Evolutionary conservation across 2,888 invertebrate species (phyloP).

Genomic region (Cataglyphis livida): DNA sequence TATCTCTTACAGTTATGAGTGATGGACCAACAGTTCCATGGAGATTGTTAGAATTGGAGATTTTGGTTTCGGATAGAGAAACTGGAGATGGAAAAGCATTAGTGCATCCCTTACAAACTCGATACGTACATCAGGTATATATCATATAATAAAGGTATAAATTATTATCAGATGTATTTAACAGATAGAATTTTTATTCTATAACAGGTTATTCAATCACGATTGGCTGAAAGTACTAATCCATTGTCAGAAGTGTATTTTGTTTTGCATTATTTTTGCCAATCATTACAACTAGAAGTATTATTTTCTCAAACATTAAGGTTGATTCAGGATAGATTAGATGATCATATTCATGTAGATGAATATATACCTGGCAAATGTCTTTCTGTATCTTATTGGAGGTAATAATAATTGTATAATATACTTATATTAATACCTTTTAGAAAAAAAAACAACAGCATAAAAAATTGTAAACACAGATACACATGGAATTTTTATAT

Average conservation of each 20-base stretch:
- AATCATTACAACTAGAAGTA: conserved; percentile 94
- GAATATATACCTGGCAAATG: conserved; percentile 96
- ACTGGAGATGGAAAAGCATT: conserved; percentile 98
- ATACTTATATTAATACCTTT: not conserved
- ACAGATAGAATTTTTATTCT: conserved; percentile 48
- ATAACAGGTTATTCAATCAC: conserved; percentile 92
- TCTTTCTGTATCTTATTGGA: conserved; percentile 98
- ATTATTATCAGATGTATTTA: not conserved
- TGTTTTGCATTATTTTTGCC: conserved; percentile 96
- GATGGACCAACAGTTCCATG: conserved; percentile 97
- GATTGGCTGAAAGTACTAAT: conserved; percentile 92
- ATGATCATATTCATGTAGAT: conserved; percentile 95
- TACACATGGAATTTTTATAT: not conserved
- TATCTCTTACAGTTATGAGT: conserved; percentile 98
- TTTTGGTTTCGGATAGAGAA: conserved; percentile 98
- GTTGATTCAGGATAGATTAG: conserved; percentile 94
- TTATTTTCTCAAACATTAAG: conserved; percentile 95
- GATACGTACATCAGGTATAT: conserved; percentile 93
- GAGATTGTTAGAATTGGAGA: conserved; percentile 97
- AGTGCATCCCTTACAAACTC: conserved; percentile 97
- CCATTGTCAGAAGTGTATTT: conserved; percentile 94
- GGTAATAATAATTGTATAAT: conserved; percentile 87
- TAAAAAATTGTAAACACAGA: conserved; percentile 6
- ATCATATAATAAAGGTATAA: not conserved
- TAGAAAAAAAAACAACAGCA: not conserved